These are phyloP conservation scores for Margarornis squamiger DNA, from an alignment of 2,797 vertebrate species.

Conservation along the genomic window DNA sequence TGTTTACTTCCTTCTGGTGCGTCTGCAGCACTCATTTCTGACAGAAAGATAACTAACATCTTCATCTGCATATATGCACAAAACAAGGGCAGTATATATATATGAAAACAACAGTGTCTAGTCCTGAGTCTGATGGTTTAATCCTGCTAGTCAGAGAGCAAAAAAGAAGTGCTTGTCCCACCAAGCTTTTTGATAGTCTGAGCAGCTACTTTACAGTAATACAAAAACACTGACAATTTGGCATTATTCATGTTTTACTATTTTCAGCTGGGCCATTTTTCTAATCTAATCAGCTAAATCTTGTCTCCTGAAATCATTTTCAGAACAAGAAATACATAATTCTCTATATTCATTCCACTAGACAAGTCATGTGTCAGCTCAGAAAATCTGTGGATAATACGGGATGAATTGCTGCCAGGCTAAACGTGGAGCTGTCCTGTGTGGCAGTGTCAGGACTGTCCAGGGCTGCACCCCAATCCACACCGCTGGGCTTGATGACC, in stretches of 20 bases:
- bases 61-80: background rate
- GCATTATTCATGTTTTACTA: background rate
- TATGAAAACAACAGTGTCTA: background rate
- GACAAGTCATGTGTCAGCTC: background rate
- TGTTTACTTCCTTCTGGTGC: background rate
- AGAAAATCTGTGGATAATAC: background rate
- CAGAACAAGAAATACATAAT: background rate
- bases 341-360: background rate
- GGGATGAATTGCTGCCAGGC: background rate
- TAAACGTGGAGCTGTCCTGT: fast-evolving
- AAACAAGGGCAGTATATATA: background rate
- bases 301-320: background rate
- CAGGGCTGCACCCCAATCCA: background rate
- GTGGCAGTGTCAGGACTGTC: background rate
- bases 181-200: background rate
- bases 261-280: constrained; percentile 7
- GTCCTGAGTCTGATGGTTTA: background rate
- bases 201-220: background rate
- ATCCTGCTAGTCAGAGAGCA: background rate
- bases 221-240: background rate
- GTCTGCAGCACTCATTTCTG: background rate
- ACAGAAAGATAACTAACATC: background rate
- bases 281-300: constrained; percentile 17
- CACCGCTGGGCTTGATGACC: fast-evolving
- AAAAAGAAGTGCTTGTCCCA: background rate